Evolutionary conservation across 1,140 invertebrate species (phyloP).

Genomic region (Bombus fervidus): DNA sequence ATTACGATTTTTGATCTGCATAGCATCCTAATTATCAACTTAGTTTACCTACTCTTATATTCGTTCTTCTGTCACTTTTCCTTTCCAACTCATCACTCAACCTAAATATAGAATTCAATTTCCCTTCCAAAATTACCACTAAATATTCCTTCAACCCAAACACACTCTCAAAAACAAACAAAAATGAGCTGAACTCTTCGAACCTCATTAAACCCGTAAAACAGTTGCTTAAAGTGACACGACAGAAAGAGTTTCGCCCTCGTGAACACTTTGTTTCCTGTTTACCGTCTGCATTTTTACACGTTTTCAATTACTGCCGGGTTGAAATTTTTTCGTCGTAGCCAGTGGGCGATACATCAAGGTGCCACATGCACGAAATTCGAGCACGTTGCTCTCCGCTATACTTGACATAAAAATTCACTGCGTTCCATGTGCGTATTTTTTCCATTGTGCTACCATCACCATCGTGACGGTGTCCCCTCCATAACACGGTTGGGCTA

Average conservation of each 20-base stretch:
- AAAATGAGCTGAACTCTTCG: neutral
- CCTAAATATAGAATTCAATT: constrained; percentile 46
- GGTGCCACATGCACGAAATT: constrained; percentile 52
- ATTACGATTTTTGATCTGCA: neutral
- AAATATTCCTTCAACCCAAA: neutral
- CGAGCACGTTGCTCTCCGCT: constrained; percentile 37
- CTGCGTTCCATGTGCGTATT: constrained; percentile 54
- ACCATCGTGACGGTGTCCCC: neutral
- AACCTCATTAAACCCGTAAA: neutral
- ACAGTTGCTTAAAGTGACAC: too few species aligned
- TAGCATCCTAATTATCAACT: neutral
- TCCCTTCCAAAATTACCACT: constrained; percentile 10
- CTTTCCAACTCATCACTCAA: too few species aligned
- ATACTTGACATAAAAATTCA: constrained; percentile 56
- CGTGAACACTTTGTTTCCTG: neutral
- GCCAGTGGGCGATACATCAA: constrained; percentile 38
- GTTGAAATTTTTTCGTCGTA: constrained; percentile 37
- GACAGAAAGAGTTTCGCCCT: neutral
- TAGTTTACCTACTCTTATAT: neutral
- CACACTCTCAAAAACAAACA: neutral
- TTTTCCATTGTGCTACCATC: constrained; percentile 49
- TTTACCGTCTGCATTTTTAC: constrained; percentile 30
- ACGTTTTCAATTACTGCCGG: constrained; percentile 48
- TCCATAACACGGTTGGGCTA: constrained; percentile 37
- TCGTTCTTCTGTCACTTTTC: neutral